Percentiles rank a stretch among this genome's conserved stretches.
phyloP scores from a whole-genome alignment of 2,797 vertebrate genomes.

The Podarcis lilfordi region DNA sequence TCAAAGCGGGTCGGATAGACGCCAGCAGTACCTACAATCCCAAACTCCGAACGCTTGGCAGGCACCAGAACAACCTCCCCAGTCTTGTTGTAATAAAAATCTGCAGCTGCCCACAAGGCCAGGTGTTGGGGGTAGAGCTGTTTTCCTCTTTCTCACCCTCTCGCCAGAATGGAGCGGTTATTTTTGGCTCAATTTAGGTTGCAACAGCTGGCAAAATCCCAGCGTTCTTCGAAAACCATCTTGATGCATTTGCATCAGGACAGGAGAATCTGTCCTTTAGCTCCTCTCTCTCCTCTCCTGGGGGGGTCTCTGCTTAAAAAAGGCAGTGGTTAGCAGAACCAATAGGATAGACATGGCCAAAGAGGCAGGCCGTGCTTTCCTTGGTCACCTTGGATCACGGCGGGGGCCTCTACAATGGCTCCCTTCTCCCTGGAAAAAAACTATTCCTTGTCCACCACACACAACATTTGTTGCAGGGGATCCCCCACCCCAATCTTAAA shows the following conservation, averaged over 20 bases:
- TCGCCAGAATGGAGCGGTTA: conserved; percentile 38
- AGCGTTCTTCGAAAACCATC: conserved; percentile 48
- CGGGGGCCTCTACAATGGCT: too few species aligned
- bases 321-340: background rate
- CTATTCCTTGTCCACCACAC: too few species aligned
- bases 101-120: conserved; percentile 25
- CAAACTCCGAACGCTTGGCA: conserved; percentile 40
- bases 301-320: background rate
- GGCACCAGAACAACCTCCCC: background rate
- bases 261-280: conserved; percentile 8
- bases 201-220: conserved; percentile 50
- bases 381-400: too few species aligned
- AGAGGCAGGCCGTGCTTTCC: background rate
- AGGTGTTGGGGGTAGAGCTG: conserved; percentile 25
- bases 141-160: background rate
- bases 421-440: too few species aligned
- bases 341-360: background rate
- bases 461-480: too few species aligned
- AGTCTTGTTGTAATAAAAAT: conserved; percentile 45
- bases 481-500: too few species aligned
- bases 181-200: conserved; percentile 57
- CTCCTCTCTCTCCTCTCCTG: background rate
- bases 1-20: background rate
- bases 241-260: conserved; percentile 54
- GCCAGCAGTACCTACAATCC: background rate